Evolutionary conservation across 2,113 vertebrate species (phyloP), one percentile per base, ranked within the genome.

Genomic region (Lynx canadensis): DNA sequence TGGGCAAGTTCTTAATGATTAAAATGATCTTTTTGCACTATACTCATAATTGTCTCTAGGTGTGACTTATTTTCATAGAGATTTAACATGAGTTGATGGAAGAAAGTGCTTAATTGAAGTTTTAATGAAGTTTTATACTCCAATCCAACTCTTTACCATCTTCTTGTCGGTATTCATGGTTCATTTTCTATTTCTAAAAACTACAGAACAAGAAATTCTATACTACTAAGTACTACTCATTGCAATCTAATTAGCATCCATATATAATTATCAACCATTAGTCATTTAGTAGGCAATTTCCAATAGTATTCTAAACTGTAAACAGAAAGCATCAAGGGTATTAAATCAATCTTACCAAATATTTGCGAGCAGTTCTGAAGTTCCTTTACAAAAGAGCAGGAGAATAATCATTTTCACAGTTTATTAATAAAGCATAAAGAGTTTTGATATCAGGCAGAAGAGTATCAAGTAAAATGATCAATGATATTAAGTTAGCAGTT

Each of bases 221-320:
- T 10, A 94, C 45, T 45, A 9, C 45, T 45, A 45, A 45, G 63
- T 48, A 84, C 45, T 83, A 78, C 10, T 84, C 84, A 89, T 79
- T 95, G 23, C 18, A 92, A 83, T 95, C 60, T 83, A 83, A 95
- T 52, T 25, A 95, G 60, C 16, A 88, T 31, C 5, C 66, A 69
- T 69, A 7, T 38, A 92, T 74, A 81, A 96, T 87, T 94, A 91
- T 16, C 81, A 89, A 83, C 52, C 63, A 95, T 79, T 92, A 84
- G 4, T 76, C 68, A 95, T 84, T 92, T 52, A 95, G 23, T 52
- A 92, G 60, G 69, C 52, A 89, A 65, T 78, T 92, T 92, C 63
- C n/a, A 97, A 63, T 16, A 95, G 21, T 78, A 79, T 76, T 78
- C 38, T 88, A 89, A 89, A 92, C 78, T 81, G 48, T 60, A 89